A percentile compares a stretch with the other conserved stretches of the same genome.
These are phyloP conservation scores for Tortrix viridana DNA, from an alignment of 2,888 invertebrate species.

Conservation along the genomic window DNA sequence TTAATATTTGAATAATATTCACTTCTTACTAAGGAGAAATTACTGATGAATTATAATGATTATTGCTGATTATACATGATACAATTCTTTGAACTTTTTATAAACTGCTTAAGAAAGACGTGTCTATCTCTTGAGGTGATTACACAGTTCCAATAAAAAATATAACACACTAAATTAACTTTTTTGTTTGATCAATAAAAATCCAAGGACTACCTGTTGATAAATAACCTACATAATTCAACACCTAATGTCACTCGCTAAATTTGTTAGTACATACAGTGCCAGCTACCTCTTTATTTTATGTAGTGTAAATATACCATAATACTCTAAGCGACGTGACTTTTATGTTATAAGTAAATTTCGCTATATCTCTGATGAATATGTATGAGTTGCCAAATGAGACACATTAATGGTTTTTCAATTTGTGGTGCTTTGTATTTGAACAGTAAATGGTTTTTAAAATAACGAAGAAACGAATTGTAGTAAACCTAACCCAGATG, in stretches of 20 bases:
- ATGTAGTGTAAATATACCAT: conserved; percentile 66
- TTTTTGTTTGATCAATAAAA: conserved; percentile 8
- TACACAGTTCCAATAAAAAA: conserved; percentile 14
- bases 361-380: conserved; percentile 41
- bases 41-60: background rate
- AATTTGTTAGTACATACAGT: conserved; percentile 65
- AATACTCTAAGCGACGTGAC: conserved; percentile 59
- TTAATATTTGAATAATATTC: conserved; percentile 17
- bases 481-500: too few relatives aligned
- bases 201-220: conserved; percentile 22
- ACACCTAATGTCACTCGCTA: conserved; percentile 64
- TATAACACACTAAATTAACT: background rate
- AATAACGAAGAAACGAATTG: too few relatives aligned
- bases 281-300: conserved; percentile 71
- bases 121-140: background rate
- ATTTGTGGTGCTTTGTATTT: background rate
- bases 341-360: conserved; percentile 50
- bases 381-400: conserved; percentile 29
- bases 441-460: background rate
- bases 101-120: too few relatives aligned
- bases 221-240: conserved; percentile 48
- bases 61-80: background rate
- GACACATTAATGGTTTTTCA: background rate
- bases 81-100: background rate
- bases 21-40: background rate